A percentile compares a stretch with the other conserved stretches of the same genome.
Conservation (phyloP, 2,797 vertebrate genomes). For the Acridotheres tristis region DNA sequence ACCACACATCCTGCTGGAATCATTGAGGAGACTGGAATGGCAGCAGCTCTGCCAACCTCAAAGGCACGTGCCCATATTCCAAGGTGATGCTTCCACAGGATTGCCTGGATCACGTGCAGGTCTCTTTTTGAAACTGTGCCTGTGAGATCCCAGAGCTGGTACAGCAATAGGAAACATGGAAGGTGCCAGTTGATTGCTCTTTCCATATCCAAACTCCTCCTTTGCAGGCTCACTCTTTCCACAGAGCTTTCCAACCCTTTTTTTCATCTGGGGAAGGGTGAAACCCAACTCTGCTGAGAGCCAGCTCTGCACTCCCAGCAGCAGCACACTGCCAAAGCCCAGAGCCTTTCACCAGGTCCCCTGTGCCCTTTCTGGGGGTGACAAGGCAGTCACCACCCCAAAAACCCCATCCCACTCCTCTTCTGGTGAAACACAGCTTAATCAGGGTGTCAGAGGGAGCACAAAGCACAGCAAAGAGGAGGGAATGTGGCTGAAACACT, state of each 20-base stretch:
- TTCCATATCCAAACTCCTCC: background rate
- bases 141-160: background rate
- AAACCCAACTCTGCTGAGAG: background rate
- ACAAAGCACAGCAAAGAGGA: background rate
- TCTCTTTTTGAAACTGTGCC: background rate
- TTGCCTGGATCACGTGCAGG: background rate
- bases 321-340: background rate
- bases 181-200: background rate
- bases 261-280: background rate
- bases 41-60: background rate
- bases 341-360: background rate
- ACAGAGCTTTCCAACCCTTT: background rate
- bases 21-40: background rate
- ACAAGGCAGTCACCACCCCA: background rate
- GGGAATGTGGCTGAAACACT: background rate
- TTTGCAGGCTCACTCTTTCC: slow-evolving; percentile 9
- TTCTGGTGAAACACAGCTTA: background rate
- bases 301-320: background rate
- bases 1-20: background rate
- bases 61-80: background rate
- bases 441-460: background rate
- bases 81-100: background rate
- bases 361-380: background rate
- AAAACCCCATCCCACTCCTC: background rate
- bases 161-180: background rate